Evolutionary conservation across 2,888 invertebrate species (phyloP), one percentile per base, ranked within the genome.

Genomic region (Ichneumon xanthorius): DNA sequence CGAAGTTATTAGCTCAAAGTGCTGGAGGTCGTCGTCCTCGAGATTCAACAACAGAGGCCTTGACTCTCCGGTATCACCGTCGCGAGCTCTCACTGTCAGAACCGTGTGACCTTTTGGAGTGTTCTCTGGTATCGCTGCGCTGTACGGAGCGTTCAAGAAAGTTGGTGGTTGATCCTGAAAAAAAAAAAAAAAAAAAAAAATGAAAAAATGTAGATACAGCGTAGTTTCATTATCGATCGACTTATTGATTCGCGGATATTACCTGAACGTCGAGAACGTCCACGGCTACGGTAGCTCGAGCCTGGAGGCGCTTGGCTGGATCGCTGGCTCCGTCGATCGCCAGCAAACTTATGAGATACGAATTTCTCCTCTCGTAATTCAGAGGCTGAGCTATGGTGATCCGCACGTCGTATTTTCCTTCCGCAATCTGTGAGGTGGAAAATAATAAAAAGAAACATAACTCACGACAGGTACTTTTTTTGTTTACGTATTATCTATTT

Each of bases 101-200:
- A 98, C 96, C 68, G 96, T 92, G 50, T 93, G 89, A 37, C 90
- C 89, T 22, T 96, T 94, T 1, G 95, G 94, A 0, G 96, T 96
- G 89, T 97, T 97, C 93, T 98, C 98, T 4, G 96, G 95, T 0
- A 98, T 95, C 0, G 96, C 96, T 0, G 96, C 96, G 4, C 97
- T 97, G 90, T 97, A 98, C 0, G 98, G 98, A 0, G 97, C 96
- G 91, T 97, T 97, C 0, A 96, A 92, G 90, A 98, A 98, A n/a
- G 96, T 94, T 0, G 98, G 98, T 7, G 97, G 96, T 89, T 97
- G 97, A 93, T 98, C 98, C 92, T 96, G 26, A 65, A 67, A 67
- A 76, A 84, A 50, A 55, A 50, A 58, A 77, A 26, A 5, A 3
- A 33, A 11, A 11, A 11, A 9, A 1, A 9, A 40, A 40, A 11